Conservation (phyloP, 2,888 invertebrate genomes). For the Hyles lineata region DNA sequence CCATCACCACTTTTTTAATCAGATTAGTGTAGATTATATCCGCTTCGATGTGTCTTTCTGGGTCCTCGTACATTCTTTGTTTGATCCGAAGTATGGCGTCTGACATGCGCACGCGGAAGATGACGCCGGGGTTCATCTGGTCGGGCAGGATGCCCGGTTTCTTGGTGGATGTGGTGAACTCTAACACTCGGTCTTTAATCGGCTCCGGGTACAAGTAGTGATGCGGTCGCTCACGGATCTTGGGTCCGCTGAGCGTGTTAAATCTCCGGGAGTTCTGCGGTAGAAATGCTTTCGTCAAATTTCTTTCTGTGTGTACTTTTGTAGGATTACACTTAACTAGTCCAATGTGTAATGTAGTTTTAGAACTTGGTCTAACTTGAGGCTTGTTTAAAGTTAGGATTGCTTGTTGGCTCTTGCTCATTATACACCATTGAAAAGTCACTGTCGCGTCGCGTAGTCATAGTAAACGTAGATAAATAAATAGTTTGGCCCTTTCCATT, state of each 20-base stretch:
- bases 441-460: too few relatives aligned
- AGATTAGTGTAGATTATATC: constrained; percentile 79
- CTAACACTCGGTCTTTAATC: constrained; percentile 71
- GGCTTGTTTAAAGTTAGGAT: too few relatives aligned
- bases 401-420: too few relatives aligned
- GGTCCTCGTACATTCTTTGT: constrained; percentile 79
- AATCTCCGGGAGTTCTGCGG: constrained; percentile 66
- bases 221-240: constrained; percentile 71
- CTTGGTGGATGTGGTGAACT: constrained; percentile 69
- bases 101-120: constrained; percentile 77
- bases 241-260: constrained; percentile 66
- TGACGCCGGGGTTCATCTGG: constrained; percentile 78
- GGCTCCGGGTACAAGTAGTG: constrained; percentile 79
- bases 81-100: constrained; percentile 78
- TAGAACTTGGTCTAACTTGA: too few relatives aligned
- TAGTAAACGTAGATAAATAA: too few relatives aligned
- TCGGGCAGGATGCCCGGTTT: constrained; percentile 74
- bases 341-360: neutral
- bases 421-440: too few relatives aligned
- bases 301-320: constrained; percentile 3
- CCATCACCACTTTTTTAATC: constrained; percentile 78
- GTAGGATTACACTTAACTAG: neutral
- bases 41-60: constrained; percentile 75
- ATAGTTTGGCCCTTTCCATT: too few relatives aligned
- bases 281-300: constrained; percentile 49